Conservation (phyloP, 2,888 invertebrate genomes). For the Sarcophaga variegata region DNA sequence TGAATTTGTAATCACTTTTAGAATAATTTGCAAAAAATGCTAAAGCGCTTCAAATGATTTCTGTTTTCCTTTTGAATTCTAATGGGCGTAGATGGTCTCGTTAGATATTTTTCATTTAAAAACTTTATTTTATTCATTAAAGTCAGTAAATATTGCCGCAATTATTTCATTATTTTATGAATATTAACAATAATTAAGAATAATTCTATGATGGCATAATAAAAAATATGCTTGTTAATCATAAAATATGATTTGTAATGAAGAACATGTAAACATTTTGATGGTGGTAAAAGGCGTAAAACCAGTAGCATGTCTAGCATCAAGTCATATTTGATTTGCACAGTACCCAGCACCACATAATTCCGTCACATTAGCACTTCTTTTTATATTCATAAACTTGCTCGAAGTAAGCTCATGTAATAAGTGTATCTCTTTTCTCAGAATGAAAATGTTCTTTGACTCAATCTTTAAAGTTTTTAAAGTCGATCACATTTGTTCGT, state of each 20-base stretch:
- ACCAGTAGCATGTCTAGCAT: no score
- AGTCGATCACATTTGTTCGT: no score
- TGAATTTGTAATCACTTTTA: conserved; percentile 38
- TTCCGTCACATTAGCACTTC: no score
- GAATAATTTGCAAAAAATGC: conserved; percentile 18
- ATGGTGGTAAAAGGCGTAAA: no score
- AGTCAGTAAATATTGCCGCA: neutral
- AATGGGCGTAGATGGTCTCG: neutral
- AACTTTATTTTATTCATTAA: neutral
- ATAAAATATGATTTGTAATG: neutral
- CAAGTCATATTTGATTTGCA: no score
- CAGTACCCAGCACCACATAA: no score
- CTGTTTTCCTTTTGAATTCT: neutral
- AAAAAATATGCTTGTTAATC: neutral
- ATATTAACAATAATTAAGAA: neutral
- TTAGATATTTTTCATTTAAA: conserved; percentile 30
- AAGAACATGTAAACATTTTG: neutral
- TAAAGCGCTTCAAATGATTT: neutral
- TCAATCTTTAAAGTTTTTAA: no score
- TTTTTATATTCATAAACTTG: no score
- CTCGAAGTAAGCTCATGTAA: no score
- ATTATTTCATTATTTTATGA: neutral
- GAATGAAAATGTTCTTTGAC: no score
- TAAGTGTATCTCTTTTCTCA: no score
- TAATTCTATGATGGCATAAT: neutral